Conservation (phyloP, 1,140 invertebrate species). For the Drosophila littoralis region DNA sequence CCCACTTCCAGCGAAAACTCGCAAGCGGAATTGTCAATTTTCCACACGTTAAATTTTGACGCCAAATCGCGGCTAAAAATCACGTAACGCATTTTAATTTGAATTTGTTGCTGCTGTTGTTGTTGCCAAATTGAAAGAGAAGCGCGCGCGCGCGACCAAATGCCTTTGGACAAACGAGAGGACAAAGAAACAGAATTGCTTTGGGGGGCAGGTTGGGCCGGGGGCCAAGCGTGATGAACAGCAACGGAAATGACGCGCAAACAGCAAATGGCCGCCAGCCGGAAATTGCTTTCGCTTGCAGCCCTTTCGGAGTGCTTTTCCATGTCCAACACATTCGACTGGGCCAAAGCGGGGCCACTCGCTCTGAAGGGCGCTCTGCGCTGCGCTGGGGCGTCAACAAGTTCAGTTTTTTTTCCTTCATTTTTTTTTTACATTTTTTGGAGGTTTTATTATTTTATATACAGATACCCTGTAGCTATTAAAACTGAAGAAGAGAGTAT, state of each 20-base stretch:
- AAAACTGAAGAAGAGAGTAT: not conserved
- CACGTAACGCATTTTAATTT: constrained; percentile 51
- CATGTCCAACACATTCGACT: constrained; percentile 46
- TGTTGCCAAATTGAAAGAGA: constrained; percentile 27
- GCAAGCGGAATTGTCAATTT: constrained; percentile 67
- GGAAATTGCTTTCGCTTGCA: constrained; percentile 66
- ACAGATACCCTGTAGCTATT: not conserved
- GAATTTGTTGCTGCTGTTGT: constrained; percentile 16
- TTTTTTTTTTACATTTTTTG: too few species aligned
- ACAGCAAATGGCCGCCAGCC: constrained; percentile 57
- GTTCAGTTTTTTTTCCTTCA: constrained; percentile 17
- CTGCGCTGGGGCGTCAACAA: constrained; percentile 20
- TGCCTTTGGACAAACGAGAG: constrained; percentile 1
- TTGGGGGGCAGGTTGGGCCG: not conserved
- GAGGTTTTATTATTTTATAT: too few species aligned
- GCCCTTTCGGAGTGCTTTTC: constrained; percentile 59
- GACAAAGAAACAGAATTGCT: constrained; percentile 19
- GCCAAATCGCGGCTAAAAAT: constrained; percentile 43
- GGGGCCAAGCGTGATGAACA: not conserved
- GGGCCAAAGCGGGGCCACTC: not conserved
- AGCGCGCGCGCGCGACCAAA: not conserved
- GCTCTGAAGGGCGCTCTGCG: not conserved
- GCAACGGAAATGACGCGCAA: constrained; percentile 65
- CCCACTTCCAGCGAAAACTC: constrained; percentile 1
- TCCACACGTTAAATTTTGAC: constrained; percentile 63